Percentiles rank a stretch among this genome's conserved stretches.
phyloP scores from a whole-genome alignment of 1,140 invertebrate species.

The Drosophila kikkawai region DNA sequence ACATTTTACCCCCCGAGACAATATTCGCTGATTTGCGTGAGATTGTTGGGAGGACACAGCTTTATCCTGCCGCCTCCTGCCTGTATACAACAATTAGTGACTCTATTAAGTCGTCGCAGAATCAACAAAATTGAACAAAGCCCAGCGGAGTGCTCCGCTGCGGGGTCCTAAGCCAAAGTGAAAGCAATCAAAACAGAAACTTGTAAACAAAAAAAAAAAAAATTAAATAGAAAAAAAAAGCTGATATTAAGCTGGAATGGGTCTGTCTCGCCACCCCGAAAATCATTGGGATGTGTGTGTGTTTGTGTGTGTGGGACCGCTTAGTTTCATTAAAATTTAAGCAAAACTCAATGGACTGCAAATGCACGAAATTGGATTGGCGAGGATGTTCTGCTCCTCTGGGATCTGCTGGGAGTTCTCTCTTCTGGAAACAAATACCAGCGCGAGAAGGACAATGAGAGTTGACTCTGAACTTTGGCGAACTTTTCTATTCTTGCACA shows the following conservation, averaged over 20 bases:
- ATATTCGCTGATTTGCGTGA: constrained; percentile 25
- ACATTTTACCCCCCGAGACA: constrained; percentile 1
- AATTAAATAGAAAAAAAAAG: constrained; percentile 41
- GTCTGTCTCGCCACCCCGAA: constrained; percentile 5
- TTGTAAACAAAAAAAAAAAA: constrained; percentile 62
- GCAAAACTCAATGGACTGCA: constrained; percentile 75
- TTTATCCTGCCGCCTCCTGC: background rate
- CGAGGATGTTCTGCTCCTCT: constrained; percentile 27
- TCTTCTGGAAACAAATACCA: constrained; percentile 58
- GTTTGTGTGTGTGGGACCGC: constrained; percentile 3
- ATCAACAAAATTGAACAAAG: constrained; percentile 57
- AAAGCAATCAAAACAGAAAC: constrained; percentile 62
- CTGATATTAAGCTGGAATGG: constrained; percentile 45
- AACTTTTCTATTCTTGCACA: constrained; percentile 66
- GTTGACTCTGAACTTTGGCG: constrained; percentile 46
- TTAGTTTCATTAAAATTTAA: constrained; percentile 73
- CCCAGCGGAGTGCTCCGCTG: constrained; percentile 18
- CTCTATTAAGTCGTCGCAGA: constrained; percentile 60
- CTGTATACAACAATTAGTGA: constrained; percentile 63
- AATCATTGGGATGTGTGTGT: constrained; percentile 11
- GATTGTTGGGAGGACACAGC: constrained; percentile 12
- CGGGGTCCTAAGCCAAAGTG: constrained; percentile 33
- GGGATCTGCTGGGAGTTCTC: constrained; percentile 42
- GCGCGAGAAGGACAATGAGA: constrained; percentile 35
- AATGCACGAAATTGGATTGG: constrained; percentile 61